These are phyloP conservation scores for Anodontia alba DNA, from an alignment of 2,888 invertebrate species.

Conservation along the genomic window DNA sequence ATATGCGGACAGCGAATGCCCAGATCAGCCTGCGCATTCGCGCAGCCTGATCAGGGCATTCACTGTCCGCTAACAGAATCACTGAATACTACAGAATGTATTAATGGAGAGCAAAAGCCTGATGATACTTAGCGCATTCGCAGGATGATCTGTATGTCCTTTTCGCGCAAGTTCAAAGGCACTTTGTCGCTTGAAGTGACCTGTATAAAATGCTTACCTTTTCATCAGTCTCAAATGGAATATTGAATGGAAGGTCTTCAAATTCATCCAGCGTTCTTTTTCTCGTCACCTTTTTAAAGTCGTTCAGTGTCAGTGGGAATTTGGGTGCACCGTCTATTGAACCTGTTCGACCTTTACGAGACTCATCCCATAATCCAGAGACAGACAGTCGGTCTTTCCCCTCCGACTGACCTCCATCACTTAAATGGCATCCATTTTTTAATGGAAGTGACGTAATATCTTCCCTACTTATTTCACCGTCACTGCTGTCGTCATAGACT, in stretches of 20 bases:
- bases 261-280: conserved; percentile 62
- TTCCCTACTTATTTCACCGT: conserved; percentile 44
- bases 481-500: conserved; percentile 48
- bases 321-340: conserved; percentile 13
- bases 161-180: too few species aligned
- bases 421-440: conserved; percentile 38
- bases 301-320: conserved; percentile 54
- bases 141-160: too few species aligned
- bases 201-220: conserved; percentile 58
- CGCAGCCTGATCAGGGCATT: too few species aligned
- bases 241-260: conserved; percentile 63
- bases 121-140: too few species aligned
- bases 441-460: conserved; percentile 53
- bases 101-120: too few species aligned
- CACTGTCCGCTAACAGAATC: too few species aligned
- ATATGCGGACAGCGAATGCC: too few species aligned
- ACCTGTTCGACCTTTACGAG: not conserved
- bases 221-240: conserved; percentile 61
- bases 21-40: too few species aligned
- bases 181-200: too few species aligned
- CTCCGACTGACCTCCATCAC: conserved; percentile 33
- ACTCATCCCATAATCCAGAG: conserved; percentile 11
- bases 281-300: conserved; percentile 70
- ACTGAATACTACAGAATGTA: too few species aligned
- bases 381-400: conserved; percentile 20